Evolutionary conservation across 2,888 invertebrate genomes (phyloP), one percentile per base, ranked within the genome.

Genomic region (Lasioglossum figueresi): DNA sequence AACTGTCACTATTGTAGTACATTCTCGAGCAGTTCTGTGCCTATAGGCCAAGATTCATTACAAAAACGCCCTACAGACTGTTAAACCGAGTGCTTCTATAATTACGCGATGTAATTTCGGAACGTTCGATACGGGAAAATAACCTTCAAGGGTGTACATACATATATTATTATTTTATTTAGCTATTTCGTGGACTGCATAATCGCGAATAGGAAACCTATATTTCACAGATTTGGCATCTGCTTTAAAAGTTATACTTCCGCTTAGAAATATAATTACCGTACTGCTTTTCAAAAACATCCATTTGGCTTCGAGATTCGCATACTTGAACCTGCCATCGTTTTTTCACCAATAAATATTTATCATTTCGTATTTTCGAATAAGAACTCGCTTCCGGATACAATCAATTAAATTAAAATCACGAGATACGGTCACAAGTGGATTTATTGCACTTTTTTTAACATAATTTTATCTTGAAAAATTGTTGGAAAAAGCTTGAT

Each of bases 61-160:
- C 5, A 66, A 76, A 66, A 63, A 27, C 43, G 12, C 31, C 14
- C 34, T 12, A 10, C 48, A 14, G 31, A 31, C 19, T 34, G 48
- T 73, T 52, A 34, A 34, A 52, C 10, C 23, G 31, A 34, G 73
- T 34, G 73, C 48, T 31, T 52, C 73, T 73, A 73, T 48, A 73
- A 73, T 73, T 73, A 73, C 34, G 2, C 73, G 34, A 12, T 73
- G 48, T 73, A 73, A 73, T 73, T 34, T 48, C 48, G 34, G 73
- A 34, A 23, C 52, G 48, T 43, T 19, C 43, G 31, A 19, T 43
- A 76, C n/a, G 16, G 23, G 23, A 45, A 43, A 76, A 43, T 48
- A 68, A 40, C 63, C 19, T 16, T 27, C 34, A 34, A 27, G 66
- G 19, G 43, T 40, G 19, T 56, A 56, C 56, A 56, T 4, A 45